Evolutionary conservation across 2,888 invertebrate genomes (phyloP), one percentile per base, ranked within the genome.

Genomic region (Conchocele bisecta): DNA sequence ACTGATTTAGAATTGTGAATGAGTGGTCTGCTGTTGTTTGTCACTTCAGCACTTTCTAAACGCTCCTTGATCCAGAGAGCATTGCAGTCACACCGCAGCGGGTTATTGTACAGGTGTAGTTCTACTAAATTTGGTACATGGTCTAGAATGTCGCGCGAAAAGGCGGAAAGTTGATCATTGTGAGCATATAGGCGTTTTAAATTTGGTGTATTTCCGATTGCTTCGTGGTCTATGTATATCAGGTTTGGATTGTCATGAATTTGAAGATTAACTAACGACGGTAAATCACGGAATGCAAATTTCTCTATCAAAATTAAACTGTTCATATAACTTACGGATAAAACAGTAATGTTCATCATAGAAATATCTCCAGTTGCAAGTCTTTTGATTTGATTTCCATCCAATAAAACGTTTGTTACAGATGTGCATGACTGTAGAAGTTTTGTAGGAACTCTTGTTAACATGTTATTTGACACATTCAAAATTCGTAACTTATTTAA

Each of bases 161-260:
- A 66, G n/a, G 90, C 88, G 33, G 79, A 75, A 17, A 92, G 83
- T 50, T 88, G 85, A 74, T 91, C 58, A 95, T 94, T 79, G 95
- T 94, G 92, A 94, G 95, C 80, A 95, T 96, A 80, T 96, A 94
- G 89, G 95, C 96, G 88, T 94, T 61, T 75, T 96, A 94, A 91
- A 39, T 80, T 81, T 4, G 91, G 89, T 31, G 90, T 83, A 61
- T 88, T 85, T 50, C 84, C 72, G 78, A 92, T 91, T 7, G 92
- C 90, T 20, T 87, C 72, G 5, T 90, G 88, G 74, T 92, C 91
- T 17, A 92, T 82, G 74, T 91, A 91, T 46, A 93, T 92, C 50
- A 96, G 92, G 9, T 92, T 86, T 0, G 91, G 79, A 60, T 93
- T 93, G 74, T 91, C 89, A 74, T 91, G 89, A 46, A 92, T 74